These are phyloP conservation scores for Pseudochromis fuscus DNA, from an alignment of 2,797 vertebrate genomes.

Conservation along the genomic window DNA sequence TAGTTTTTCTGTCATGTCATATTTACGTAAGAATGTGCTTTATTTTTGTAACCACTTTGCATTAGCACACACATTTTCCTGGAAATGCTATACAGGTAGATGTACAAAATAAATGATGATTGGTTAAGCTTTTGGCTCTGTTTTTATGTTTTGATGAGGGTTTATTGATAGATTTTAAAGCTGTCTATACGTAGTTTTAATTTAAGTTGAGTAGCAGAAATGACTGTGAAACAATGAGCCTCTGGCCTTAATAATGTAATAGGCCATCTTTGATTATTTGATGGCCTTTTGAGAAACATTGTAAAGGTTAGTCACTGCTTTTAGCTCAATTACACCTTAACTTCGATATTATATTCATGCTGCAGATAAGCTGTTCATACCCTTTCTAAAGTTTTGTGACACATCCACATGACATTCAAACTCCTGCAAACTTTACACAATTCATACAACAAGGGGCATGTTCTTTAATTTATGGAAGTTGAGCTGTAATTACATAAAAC, in stretches of 20 bases:
- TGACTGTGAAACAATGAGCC: neutral
- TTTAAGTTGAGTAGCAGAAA: neutral
- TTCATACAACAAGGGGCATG: no score
- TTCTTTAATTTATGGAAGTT: no score
- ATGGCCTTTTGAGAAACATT: neutral
- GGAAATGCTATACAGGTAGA: slow-evolving; percentile 64
- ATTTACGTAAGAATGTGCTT: slow-evolving; percentile 77
- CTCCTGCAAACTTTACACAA: no score
- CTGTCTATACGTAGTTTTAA: neutral
- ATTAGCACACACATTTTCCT: slow-evolving; percentile 72
- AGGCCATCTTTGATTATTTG: neutral
- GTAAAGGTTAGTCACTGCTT: neutral
- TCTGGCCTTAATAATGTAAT: neutral
- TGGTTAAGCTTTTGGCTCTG: slow-evolving; percentile 56
- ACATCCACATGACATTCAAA: neutral
- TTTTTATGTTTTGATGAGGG: neutral
- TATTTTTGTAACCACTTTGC: slow-evolving; percentile 85
- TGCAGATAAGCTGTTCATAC: neutral
- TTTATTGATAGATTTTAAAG: neutral
- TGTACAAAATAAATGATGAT: slow-evolving; percentile 78
- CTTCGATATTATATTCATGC: neutral
- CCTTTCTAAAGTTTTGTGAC: neutral
- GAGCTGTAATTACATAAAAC: no score
- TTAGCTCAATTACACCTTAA: neutral
- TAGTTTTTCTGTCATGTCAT: slow-evolving; percentile 69